phyloP scores from a whole-genome alignment of 2,113 vertebrate species.

The Otis tarda region DNA sequence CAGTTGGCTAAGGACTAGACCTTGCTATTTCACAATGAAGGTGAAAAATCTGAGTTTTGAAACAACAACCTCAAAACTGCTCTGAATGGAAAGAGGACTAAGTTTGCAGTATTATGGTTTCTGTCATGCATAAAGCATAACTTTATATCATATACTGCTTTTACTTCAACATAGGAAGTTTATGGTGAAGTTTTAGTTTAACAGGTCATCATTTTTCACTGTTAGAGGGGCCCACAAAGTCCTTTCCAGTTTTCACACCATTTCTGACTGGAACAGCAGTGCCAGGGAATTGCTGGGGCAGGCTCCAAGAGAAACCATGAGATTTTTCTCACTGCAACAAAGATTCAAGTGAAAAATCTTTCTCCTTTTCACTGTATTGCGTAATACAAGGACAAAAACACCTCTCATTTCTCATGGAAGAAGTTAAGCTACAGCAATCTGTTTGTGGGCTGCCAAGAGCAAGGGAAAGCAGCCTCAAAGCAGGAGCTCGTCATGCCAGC shows the following conservation, averaged over 20 bases:
- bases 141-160: neutral
- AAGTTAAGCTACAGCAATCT: neutral
- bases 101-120: neutral
- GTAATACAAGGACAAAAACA: neutral
- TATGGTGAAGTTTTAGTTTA: neutral
- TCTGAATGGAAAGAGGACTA: neutral
- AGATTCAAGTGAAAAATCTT: neutral
- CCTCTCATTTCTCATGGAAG: neutral
- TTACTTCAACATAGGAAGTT: neutral
- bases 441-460: neutral
- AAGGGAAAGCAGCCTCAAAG: neutral
- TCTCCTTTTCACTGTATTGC: neutral
- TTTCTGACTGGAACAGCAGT: neutral
- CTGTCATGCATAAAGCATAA: neutral
- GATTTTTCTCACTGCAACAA: neutral
- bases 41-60: neutral
- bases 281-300: neutral
- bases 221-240: neutral
- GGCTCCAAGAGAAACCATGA: neutral
- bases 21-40: neutral
- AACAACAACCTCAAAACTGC: neutral
- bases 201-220: neutral
- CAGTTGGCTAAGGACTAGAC: neutral
- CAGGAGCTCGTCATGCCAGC: fast-evolving
- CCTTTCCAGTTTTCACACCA: neutral